Conservation (phyloP, 2,113 vertebrate species). For the Ictalurus furcatus region DNA sequence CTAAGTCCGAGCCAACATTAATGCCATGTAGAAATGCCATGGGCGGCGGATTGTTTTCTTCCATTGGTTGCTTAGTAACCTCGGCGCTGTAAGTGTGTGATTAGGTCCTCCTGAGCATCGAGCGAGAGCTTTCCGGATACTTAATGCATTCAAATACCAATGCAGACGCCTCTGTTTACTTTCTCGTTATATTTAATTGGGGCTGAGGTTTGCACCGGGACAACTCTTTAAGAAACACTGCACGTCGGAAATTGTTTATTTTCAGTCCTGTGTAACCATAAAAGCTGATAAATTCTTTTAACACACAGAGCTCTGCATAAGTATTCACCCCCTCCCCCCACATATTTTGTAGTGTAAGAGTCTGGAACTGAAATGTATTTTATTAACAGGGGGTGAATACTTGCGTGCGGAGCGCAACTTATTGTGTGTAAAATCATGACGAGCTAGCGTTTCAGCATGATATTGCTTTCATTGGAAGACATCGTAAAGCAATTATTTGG, state of each 20-base stretch:
- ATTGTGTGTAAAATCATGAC: too few species aligned
- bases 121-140: constrained; percentile 51
- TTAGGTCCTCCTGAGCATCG: constrained; percentile 58
- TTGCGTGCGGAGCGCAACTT: too few species aligned
- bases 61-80: constrained; percentile 62
- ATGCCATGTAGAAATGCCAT: constrained; percentile 59
- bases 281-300: not conserved
- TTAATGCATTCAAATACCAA: constrained; percentile 50
- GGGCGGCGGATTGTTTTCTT: constrained; percentile 57
- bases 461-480: too few species aligned
- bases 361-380: not conserved
- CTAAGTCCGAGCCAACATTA: constrained; percentile 55
- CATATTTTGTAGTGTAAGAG: not conserved
- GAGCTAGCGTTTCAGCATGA: too few species aligned
- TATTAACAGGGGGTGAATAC: not conserved
- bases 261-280: not conserved
- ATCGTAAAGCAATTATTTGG: not conserved
- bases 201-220: constrained; percentile 23
- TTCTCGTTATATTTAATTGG: constrained; percentile 48
- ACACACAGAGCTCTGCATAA: not conserved
- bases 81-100: constrained; percentile 59
- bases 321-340: not conserved
- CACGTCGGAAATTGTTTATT: not conserved
- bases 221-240: not conserved
- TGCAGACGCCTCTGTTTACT: constrained; percentile 33